phyloP scores from a whole-genome alignment of 2,797 vertebrate species.

The Gymnothorax reevesii region DNA sequence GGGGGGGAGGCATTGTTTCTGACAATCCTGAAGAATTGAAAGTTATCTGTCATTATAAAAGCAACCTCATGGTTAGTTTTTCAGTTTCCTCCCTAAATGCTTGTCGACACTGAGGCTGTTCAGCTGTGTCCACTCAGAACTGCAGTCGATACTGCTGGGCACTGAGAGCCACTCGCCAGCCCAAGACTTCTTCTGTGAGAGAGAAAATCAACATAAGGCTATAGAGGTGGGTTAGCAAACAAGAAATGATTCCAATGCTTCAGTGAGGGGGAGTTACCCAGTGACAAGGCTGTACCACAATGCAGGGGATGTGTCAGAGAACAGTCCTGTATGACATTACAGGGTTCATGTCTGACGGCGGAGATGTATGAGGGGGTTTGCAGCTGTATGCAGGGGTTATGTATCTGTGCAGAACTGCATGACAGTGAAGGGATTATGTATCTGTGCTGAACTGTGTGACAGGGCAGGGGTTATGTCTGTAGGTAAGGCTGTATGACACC shows the following conservation, averaged over 20 bases:
- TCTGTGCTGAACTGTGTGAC: no score
- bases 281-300: no score
- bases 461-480: no score
- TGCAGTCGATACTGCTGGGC: no score
- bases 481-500: background rate
- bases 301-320: no score
- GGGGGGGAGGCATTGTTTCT: background rate
- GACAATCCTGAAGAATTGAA: background rate
- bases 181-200: background rate
- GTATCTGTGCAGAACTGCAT: no score
- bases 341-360: no score
- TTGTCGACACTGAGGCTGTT: background rate
- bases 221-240: slow-evolving; percentile 21
- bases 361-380: no score
- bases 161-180: no score
- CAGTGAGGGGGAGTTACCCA: background rate
- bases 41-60: background rate
- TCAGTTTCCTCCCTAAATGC: background rate
- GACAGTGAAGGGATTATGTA: no score
- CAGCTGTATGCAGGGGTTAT: no score
- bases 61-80: background rate
- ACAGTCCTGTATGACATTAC: no score
- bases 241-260: slow-evolving; percentile 21
- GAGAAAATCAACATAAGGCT: slow-evolving; percentile 44
- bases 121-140: background rate